A percentile compares a stretch with the other conserved stretches of the same genome.
phyloP scores from a whole-genome alignment of 2,888 invertebrate species.

The Pachycephus smyrnensis region DNA sequence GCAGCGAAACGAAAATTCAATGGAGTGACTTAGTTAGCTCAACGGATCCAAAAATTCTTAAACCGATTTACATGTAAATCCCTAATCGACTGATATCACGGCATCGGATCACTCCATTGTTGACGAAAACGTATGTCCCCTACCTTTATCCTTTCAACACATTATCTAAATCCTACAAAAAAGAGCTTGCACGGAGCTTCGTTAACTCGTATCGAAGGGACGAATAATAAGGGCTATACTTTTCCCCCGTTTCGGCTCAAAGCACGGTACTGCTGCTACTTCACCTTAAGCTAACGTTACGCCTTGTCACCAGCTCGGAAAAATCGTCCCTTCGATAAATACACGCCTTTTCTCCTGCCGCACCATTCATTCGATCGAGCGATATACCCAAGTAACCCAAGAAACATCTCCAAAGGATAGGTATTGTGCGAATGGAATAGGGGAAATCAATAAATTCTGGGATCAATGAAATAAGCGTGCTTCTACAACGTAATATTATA shows the following conservation, averaged over 20 bases:
- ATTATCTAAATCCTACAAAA: background rate
- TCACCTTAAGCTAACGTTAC: background rate
- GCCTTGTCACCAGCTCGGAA: background rate
- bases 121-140: constrained; percentile 11
- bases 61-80: constrained; percentile 17
- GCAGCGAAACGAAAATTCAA: background rate
- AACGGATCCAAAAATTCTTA: background rate
- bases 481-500: no score
- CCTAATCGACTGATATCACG: constrained; percentile 16
- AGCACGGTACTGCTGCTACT: background rate
- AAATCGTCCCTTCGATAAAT: background rate
- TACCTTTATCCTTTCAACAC: background rate
- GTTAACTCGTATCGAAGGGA: background rate
- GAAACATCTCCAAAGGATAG: no score
- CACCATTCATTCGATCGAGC: background rate
- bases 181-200: background rate
- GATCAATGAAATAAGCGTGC: background rate
- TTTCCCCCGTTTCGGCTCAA: background rate
- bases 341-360: background rate
- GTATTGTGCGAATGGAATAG: background rate
- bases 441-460: background rate
- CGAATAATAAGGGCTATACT: background rate
- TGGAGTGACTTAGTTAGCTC: background rate
- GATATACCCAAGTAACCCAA: background rate
- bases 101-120: constrained; percentile 2